These are phyloP conservation scores for Glaucomys volans DNA, from an alignment of 2,113 vertebrate species.

Conservation along the genomic window DNA sequence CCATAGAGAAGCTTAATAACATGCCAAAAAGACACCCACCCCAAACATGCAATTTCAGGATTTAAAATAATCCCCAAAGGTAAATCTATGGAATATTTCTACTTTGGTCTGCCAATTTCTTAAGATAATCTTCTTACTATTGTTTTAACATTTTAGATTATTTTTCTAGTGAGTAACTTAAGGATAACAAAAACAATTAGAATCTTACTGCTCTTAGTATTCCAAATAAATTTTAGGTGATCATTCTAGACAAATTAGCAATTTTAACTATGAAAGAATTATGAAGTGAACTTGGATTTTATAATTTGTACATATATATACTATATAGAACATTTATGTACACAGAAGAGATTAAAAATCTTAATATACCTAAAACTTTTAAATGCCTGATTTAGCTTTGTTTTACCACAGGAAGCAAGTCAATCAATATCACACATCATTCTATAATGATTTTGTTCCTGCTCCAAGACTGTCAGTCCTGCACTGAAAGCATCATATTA, in stretches of 20 bases:
- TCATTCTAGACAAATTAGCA: slow-evolving; percentile 25
- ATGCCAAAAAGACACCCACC: slow-evolving; percentile 24
- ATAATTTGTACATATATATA: background rate
- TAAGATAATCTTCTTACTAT: slow-evolving; percentile 14
- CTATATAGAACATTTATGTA: background rate
- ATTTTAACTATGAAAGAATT: slow-evolving; percentile 55
- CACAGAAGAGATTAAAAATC: slow-evolving; percentile 39
- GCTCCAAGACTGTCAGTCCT: background rate
- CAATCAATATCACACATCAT: background rate
- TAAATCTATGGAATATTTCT: slow-evolving; percentile 20
- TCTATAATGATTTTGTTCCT: slow-evolving; percentile 18
- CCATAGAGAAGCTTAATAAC: background rate
- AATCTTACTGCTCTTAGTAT: background rate
- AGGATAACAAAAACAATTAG: slow-evolving; percentile 25
- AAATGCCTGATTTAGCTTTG: slow-evolving; percentile 22
- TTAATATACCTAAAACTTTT: background rate
- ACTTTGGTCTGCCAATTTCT: background rate
- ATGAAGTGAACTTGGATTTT: slow-evolving; percentile 43
- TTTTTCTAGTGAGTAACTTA: slow-evolving; percentile 51
- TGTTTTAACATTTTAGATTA: slow-evolving; percentile 31
- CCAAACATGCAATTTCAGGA: slow-evolving; percentile 56
- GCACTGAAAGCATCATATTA: slow-evolving; percentile 15
- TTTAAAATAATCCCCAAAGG: slow-evolving; percentile 58
- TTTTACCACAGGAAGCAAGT: slow-evolving; percentile 18
- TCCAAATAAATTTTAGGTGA: slow-evolving; percentile 20